Evolutionary conservation across 2,888 invertebrate species (phyloP), one percentile per base, ranked within the genome.

Genomic region (Pristionchus entomophagus): DNA sequence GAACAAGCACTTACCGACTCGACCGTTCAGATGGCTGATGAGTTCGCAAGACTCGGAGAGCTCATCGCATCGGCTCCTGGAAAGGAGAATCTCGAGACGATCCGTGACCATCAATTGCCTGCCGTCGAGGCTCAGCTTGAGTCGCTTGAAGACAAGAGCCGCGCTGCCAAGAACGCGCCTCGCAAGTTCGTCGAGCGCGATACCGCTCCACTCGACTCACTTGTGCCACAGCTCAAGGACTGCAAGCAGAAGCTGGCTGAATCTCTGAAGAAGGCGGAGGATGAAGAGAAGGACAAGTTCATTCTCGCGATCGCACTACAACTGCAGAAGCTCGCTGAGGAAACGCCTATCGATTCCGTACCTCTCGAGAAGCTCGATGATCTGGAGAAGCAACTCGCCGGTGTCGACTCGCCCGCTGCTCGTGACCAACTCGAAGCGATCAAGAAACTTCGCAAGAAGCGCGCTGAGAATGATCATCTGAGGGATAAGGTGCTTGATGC

Each of bases 1-100:
- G 89, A 89, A 62, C 86, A 88, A 77, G 86, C 89, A 82, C 84
- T 89, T 56, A 86, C 82, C 73, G 89, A 91, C n/a, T 88, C 89
- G 14, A 85, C 87, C 51, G 86, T 87, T 51, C 89, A 89, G 83
- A 86, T 91, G 59, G 82, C 86, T 32, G 85, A 89, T 35, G 89
- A 90, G 84, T 85, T 88, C 73, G 88, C 85, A 8, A 73, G 84
- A 45, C 81, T 87, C 32, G 85, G 81, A 45, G 65, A 80, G 29
- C 49, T 82, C 82, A 82, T 82, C 82, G 59, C 32, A 26, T 82
- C 82, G 8, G 49, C n/a, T n/a, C 82, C 82, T 59, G 82, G 82
- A 82, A 59, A 62, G 26, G 38, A 56, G 38, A 82, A 82, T 26
- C 82, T 84, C 26, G 65, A 84, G 69, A 51, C 53, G n/a, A 62